Conservation (phyloP, 2,797 vertebrate genomes). For the Tragopan temminckii region DNA sequence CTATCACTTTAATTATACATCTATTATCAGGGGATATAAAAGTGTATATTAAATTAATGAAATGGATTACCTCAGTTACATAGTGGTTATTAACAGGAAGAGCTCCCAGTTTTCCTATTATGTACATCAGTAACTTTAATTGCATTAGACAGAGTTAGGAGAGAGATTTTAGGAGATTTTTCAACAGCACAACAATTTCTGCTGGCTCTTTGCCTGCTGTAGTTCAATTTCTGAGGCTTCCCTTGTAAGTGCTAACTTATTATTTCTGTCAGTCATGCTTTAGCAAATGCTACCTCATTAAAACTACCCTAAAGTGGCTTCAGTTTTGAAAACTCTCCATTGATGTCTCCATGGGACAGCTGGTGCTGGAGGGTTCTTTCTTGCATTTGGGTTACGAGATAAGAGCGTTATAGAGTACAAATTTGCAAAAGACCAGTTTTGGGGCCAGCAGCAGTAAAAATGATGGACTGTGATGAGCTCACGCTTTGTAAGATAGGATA, state of each 20-base stretch:
- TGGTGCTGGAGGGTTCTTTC: background rate
- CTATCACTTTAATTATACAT: slow-evolving; percentile 79
- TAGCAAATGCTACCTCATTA: slow-evolving; percentile 67
- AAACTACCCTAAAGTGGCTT: slow-evolving; percentile 50
- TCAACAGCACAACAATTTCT: slow-evolving; percentile 83
- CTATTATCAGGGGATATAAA: slow-evolving; percentile 65
- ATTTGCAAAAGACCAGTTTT: background rate
- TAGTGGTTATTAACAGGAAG: slow-evolving; percentile 85
- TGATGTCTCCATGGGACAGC: slow-evolving; percentile 6
- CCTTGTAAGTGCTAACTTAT: slow-evolving; percentile 80
- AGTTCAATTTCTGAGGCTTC: slow-evolving; percentile 81
- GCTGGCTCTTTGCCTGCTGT: slow-evolving; percentile 85
- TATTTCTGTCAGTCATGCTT: slow-evolving; percentile 87
- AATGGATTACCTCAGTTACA: slow-evolving; percentile 79
- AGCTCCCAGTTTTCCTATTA: slow-evolving; percentile 84
- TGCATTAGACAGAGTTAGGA: slow-evolving; percentile 81
- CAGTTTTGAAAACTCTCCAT: slow-evolving; percentile 27
- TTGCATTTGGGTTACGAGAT: background rate
- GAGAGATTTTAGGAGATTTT: slow-evolving; percentile 82
- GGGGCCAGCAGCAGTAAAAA: background rate
- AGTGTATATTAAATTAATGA: slow-evolving; percentile 81
- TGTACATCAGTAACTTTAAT: slow-evolving; percentile 86
- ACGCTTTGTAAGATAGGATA: background rate
- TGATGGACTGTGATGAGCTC: background rate
- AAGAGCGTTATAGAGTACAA: background rate